Percentiles rank a stretch among this genome's conserved stretches.
Conservation (phyloP, 2,888 invertebrate species). For the Eudemis profundana region DNA sequence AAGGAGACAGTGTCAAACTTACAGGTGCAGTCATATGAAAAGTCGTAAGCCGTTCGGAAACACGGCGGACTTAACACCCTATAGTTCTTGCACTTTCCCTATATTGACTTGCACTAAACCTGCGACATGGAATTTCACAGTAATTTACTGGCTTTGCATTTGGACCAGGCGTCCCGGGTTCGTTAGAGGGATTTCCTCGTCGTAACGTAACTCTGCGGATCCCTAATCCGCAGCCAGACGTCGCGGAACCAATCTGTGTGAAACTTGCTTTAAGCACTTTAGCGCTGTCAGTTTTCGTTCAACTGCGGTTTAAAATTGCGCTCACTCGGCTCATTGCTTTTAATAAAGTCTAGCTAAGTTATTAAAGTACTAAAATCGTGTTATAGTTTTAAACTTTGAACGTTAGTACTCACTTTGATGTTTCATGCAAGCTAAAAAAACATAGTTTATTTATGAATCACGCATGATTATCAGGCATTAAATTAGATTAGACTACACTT, state of each 20-base stretch:
- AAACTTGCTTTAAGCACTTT: conserved; percentile 5
- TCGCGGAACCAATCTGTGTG: conserved; percentile 1
- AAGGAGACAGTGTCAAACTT: no score
- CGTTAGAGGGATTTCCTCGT: conserved; percentile 11
- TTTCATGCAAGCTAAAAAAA: no score
- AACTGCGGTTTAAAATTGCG: conserved; percentile 6
- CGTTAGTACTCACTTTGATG: not conserved
- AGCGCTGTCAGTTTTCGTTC: not conserved
- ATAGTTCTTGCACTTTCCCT: no score
- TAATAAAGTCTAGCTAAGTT: not conserved
- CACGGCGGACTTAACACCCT: no score
- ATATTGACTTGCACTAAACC: no score
- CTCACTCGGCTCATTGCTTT: not conserved
- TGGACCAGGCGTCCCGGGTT: not conserved
- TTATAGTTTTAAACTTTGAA: not conserved
- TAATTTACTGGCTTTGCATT: not conserved
- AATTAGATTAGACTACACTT: no score
- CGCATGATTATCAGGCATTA: no score
- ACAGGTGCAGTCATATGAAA: no score
- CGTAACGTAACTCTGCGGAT: not conserved
- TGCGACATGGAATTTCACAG: not conserved
- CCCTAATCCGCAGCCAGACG: conserved; percentile 11
- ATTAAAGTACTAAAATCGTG: no score
- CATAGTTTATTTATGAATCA: no score
- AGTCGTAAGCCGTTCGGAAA: no score